phyloP scores from a whole-genome alignment of 2,888 invertebrate genomes.

The Drosophila paranaensis region DNA sequence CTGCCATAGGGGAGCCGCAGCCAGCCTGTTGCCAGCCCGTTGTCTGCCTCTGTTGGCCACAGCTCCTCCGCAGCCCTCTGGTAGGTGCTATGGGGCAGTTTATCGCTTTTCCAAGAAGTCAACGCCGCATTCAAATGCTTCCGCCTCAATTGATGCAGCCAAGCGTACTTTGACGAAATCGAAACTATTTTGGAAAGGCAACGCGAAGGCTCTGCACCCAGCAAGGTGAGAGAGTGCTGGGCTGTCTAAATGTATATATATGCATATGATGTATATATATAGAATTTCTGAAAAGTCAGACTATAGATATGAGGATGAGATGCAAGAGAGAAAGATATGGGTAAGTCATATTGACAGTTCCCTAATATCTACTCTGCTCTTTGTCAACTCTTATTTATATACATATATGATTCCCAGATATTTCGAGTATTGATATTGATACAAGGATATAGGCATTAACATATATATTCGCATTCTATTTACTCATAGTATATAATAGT shows the following conservation, averaged over 20 bases:
- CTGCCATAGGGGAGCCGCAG: constrained; percentile 24
- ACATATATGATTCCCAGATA: too few relatives aligned
- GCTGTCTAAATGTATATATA: not conserved
- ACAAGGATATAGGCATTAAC: too few relatives aligned
- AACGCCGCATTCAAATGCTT: constrained; percentile 58
- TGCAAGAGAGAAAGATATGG: not conserved
- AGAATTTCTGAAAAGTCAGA: not conserved
- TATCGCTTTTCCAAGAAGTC: constrained; percentile 78
- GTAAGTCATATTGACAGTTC: not conserved
- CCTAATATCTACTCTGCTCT: not conserved
- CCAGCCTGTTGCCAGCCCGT: constrained; percentile 12
- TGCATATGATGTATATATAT: not conserved
- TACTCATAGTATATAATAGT: too few relatives aligned
- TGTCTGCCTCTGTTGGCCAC: constrained; percentile 15
- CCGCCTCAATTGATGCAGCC: constrained; percentile 69
- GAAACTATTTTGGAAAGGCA: constrained; percentile 12
- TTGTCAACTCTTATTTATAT: too few relatives aligned
- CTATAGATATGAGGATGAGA: too few relatives aligned
- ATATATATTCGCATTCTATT: too few relatives aligned
- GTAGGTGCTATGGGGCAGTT: constrained; percentile 64
- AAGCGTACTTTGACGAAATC: constrained; percentile 9
- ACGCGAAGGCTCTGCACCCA: too few relatives aligned
- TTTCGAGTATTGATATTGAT: too few relatives aligned
- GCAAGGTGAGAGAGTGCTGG: not conserved
- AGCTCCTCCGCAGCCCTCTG: constrained; percentile 25